These are phyloP conservation scores for Calameuta idolon DNA, from an alignment of 2,888 invertebrate species.

Conservation along the genomic window DNA sequence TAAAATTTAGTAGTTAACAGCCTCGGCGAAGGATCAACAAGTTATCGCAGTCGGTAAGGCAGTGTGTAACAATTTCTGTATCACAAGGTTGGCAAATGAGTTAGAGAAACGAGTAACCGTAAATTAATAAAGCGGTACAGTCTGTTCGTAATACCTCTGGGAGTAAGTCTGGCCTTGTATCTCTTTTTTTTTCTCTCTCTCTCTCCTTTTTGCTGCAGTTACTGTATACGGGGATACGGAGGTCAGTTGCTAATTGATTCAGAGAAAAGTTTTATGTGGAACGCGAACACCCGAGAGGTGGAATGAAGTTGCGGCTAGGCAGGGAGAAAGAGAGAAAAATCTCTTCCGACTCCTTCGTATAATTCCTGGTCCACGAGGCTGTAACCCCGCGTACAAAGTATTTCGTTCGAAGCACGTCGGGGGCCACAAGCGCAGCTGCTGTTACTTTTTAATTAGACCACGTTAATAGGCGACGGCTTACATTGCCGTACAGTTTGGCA, in stretches of 20 bases:
- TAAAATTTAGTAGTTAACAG: neutral
- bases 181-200: neutral
- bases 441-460: slow-evolving; percentile 38
- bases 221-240: slow-evolving; percentile 24
- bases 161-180: neutral
- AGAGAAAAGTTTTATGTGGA: slow-evolving; percentile 20
- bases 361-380: slow-evolving; percentile 28
- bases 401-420: slow-evolving; percentile 32
- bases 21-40: neutral
- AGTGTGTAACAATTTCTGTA: neutral
- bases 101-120: neutral
- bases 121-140: neutral
- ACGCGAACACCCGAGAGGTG: slow-evolving; percentile 4
- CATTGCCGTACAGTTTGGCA: neutral
- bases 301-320: slow-evolving; percentile 1
- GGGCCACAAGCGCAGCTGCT: slow-evolving; percentile 34
- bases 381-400: slow-evolving; percentile 30
- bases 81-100: neutral
- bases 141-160: neutral
- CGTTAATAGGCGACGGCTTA: slow-evolving; percentile 31
- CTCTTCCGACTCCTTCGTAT: neutral
- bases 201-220: slow-evolving; percentile 15
- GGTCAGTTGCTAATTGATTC: slow-evolving; percentile 22
- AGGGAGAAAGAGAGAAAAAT: slow-evolving; percentile 8
- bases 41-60: neutral